Evolutionary conservation across 1,140 invertebrate species (phyloP).

Genomic region (Maconellicoccus hirsutus): DNA sequence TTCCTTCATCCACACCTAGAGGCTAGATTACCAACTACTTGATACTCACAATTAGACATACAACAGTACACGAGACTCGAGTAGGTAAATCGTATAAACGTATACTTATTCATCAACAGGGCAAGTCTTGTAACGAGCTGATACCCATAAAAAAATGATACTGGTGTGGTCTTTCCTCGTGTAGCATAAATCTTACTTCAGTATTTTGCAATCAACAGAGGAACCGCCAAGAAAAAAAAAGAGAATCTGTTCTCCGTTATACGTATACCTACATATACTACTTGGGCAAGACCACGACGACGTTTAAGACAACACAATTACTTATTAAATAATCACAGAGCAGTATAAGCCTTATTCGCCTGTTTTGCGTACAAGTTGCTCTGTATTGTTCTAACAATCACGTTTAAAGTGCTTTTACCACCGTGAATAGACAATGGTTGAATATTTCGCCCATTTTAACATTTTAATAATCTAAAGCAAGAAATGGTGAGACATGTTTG

Average conservation of each 20-base stretch:
- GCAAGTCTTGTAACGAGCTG: background rate
- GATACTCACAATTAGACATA: too few relatives aligned
- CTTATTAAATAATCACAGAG: slow-evolving; percentile 14
- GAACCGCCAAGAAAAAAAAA: background rate
- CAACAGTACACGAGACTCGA: too few relatives aligned
- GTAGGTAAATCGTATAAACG: too few relatives aligned
- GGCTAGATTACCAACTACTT: too few relatives aligned
- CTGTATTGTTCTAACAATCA: background rate
- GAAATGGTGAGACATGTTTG: too few relatives aligned
- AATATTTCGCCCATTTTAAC: background rate
- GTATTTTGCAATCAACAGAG: background rate
- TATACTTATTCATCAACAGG: too few relatives aligned
- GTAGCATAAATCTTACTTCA: background rate
- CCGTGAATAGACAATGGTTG: background rate
- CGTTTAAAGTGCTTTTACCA: background rate
- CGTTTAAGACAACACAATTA: slow-evolving; percentile 16
- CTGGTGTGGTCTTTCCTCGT: background rate
- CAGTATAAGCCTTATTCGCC: background rate
- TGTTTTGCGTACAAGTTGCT: background rate
- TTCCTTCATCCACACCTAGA: too few relatives aligned
- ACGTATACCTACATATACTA: background rate
- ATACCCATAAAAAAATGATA: background rate
- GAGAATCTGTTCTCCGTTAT: background rate
- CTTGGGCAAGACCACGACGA: slow-evolving; percentile 11
- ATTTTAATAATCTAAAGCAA: too few relatives aligned